phyloP scores from a whole-genome alignment of 1,140 invertebrate genomes.

The Lordiphosa stackelbergi region DNA sequence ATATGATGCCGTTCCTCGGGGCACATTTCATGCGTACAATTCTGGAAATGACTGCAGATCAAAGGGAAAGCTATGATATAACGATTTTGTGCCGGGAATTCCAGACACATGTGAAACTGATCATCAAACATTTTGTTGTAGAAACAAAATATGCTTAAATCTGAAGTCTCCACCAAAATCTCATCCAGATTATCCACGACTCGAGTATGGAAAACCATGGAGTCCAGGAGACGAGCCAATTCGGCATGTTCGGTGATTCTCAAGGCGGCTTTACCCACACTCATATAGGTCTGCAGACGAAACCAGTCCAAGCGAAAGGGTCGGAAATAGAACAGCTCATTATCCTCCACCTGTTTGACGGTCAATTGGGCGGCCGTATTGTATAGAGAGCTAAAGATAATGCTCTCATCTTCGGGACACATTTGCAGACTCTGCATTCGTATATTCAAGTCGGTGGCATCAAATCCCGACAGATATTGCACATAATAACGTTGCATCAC shows the following conservation, averaged over 20 bases:
- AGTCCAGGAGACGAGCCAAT: conserved; percentile 94
- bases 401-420: conserved; percentile 95
- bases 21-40: conserved; percentile 98
- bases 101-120: conserved; percentile 98
- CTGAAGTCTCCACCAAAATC: conserved; percentile 96
- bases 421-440: conserved; percentile 91
- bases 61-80: conserved; percentile 98
- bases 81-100: conserved; percentile 98
- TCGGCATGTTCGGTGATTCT: conserved; percentile 91
- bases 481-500: conserved; percentile 99
- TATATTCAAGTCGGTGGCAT: conserved; percentile 94
- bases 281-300: conserved; percentile 95
- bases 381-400: conserved; percentile 95
- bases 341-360: conserved; percentile 98
- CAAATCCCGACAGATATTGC: conserved; percentile 96
- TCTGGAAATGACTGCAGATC: conserved; percentile 98
- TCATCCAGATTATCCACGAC: conserved; percentile 99
- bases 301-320: conserved; percentile 98
- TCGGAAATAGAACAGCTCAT: conserved; percentile 96
- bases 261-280: conserved; percentile 89
- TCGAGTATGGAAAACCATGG: conserved; percentile 97
- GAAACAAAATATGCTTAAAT: conserved; percentile 98
- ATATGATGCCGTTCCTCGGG: conserved; percentile 99
- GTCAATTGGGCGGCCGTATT: conserved; percentile 91
- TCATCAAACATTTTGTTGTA: conserved; percentile 98